phyloP scores from a whole-genome alignment of 2,113 vertebrate genomes.

The Pipa parva region DNA sequence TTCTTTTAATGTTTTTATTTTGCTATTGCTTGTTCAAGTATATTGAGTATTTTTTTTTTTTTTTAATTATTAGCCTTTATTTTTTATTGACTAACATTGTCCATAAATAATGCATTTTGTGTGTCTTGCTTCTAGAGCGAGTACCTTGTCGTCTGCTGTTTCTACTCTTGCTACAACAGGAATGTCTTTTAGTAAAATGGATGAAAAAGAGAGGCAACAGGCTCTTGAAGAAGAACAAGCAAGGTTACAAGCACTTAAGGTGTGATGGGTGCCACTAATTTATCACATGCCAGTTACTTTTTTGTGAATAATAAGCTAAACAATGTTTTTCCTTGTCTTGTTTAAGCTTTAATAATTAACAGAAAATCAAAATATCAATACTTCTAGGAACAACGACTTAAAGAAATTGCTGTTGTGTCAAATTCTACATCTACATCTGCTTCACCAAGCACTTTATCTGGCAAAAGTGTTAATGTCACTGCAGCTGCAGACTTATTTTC shows the following conservation, averaged over 20 bases:
- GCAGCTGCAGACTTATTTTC: conserved; percentile 75
- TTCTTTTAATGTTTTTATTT: too few relatives aligned
- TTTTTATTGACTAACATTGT: too few relatives aligned
- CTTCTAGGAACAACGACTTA: conserved; percentile 75
- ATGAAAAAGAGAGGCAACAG: conserved; percentile 83
- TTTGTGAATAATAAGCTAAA: too few relatives aligned
- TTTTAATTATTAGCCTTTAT: too few relatives aligned
- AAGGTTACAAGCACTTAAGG: conserved; percentile 83
- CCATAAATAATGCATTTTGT: too few relatives aligned
- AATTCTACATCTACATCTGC: conserved; percentile 69
- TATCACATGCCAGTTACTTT: neutral
- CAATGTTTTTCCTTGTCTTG: too few relatives aligned
- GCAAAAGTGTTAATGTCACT: conserved; percentile 75
- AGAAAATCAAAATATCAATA: neutral
- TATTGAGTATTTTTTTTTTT: neutral
- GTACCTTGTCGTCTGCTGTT: conserved; percentile 81
- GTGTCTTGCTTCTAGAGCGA: conserved; percentile 65
- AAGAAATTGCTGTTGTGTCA: conserved; percentile 74
- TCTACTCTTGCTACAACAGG: conserved; percentile 79
- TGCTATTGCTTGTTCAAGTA: too few relatives aligned
- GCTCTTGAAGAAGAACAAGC: conserved; percentile 87
- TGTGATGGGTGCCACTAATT: conserved; percentile 34
- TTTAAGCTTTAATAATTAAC: neutral
- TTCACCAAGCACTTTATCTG: conserved; percentile 82
- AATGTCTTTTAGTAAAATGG: conserved; percentile 80